A percentile compares a stretch with the other conserved stretches of the same genome.
Evolutionary conservation across 2,113 vertebrate species (phyloP).

Genomic region (Columbina picui): DNA sequence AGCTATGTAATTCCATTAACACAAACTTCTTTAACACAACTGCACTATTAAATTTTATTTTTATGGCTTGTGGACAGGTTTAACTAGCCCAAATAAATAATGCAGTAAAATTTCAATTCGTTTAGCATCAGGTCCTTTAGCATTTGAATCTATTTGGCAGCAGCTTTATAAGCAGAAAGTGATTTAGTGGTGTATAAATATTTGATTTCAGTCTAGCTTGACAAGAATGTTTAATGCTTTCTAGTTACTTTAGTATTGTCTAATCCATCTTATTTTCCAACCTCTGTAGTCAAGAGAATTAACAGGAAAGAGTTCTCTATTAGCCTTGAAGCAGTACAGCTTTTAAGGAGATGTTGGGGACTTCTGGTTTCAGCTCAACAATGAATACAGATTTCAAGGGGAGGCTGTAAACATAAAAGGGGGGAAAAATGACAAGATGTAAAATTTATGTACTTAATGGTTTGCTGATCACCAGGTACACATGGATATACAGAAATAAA

Average conservation of each 20-base stretch:
- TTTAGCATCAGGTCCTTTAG: slow-evolving; percentile 27
- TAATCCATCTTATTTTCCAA: slow-evolving; percentile 59
- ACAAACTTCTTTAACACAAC: slow-evolving; percentile 28
- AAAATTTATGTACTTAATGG: background rate
- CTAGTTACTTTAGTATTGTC: slow-evolving; percentile 1
- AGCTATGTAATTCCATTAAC: background rate
- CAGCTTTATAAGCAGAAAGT: slow-evolving; percentile 48
- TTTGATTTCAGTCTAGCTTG: slow-evolving; percentile 40
- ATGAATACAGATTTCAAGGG: background rate
- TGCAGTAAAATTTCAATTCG: slow-evolving; percentile 36
- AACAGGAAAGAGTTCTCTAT: background rate
- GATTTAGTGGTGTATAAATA: slow-evolving; percentile 59
- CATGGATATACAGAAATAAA: background rate
- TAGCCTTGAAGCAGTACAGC: background rate
- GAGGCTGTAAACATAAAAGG: background rate
- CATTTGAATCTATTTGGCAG: slow-evolving; percentile 26
- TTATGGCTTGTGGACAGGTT: slow-evolving; percentile 33
- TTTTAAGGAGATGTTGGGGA: background rate
- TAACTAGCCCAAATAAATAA: slow-evolving; percentile 57
- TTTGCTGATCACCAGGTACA: background rate
- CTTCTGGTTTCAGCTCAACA: background rate
- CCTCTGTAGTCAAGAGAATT: background rate
- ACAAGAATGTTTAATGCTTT: slow-evolving; percentile 48
- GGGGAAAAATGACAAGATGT: background rate
- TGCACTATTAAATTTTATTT: slow-evolving; percentile 23